phyloP scores from a whole-genome alignment of 2,113 vertebrate genomes.

The Melanerpes formicivorus region DNA sequence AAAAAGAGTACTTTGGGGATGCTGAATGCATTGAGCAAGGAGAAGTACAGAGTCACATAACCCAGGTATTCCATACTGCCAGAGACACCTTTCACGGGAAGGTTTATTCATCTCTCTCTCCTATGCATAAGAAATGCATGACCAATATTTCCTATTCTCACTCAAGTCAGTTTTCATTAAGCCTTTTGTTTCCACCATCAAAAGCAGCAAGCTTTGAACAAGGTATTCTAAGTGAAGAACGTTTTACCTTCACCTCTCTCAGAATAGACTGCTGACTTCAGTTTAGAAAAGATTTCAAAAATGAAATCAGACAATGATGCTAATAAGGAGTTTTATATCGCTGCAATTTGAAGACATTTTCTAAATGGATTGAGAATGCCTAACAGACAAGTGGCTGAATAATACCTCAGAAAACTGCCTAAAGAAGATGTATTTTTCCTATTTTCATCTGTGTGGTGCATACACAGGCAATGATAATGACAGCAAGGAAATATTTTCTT shows the following conservation, averaged over 20 bases:
- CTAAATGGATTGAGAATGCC: slow-evolving; percentile 1
- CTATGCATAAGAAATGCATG: neutral
- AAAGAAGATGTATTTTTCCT: neutral
- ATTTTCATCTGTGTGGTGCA: neutral
- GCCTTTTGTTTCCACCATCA: neutral
- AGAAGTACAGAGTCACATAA: neutral
- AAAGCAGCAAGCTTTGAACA: slow-evolving; percentile 10
- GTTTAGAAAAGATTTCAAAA: neutral
- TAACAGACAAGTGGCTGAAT: slow-evolving; percentile 16
- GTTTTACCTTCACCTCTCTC: neutral
- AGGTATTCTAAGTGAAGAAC: neutral
- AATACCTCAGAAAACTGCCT: neutral
- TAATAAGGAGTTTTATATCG: neutral
- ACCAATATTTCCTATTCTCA: neutral
- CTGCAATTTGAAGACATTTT: slow-evolving; percentile 32
- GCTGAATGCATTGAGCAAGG: neutral
- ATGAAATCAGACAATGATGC: neutral
- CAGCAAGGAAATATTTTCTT: slow-evolving; percentile 13
- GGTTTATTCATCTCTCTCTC: neutral
- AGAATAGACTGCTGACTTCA: neutral
- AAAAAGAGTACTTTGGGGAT: neutral
- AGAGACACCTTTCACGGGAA: neutral
- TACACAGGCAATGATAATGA: neutral
- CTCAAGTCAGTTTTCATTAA: slow-evolving; percentile 10
- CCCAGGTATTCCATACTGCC: neutral